Evolutionary conservation across 2,888 invertebrate genomes (phyloP).

Genomic region (Drosophila robusta): DNA sequence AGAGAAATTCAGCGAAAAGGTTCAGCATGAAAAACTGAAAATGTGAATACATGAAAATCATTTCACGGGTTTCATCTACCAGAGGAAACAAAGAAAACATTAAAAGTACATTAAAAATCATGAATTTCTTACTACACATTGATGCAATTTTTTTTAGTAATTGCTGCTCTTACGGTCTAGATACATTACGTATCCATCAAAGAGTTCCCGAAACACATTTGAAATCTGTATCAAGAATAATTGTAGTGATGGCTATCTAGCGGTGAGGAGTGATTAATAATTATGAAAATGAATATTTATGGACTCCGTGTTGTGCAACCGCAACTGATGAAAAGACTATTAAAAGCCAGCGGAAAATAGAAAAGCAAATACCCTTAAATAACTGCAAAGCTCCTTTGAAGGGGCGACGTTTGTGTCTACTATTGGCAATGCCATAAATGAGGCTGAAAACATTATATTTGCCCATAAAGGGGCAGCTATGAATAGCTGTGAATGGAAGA

Average conservation of each 20-base stretch:
- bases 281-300: neutral
- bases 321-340: constrained; percentile 1
- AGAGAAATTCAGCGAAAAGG: constrained; percentile 8
- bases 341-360: neutral
- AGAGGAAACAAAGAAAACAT: neutral
- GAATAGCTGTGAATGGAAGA: constrained; percentile 15
- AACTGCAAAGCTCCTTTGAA: neutral
- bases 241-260: neutral
- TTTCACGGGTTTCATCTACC: constrained; percentile 26
- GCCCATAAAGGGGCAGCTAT: constrained; percentile 2
- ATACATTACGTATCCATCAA: no score
- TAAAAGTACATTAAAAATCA: constrained; percentile 1
- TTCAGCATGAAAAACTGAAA: constrained; percentile 2
- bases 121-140: constrained; percentile 2
- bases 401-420: neutral
- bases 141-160: neutral
- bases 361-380: constrained; percentile 11
- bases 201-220: no score
- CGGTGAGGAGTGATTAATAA: neutral
- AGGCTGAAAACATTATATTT: constrained; percentile 11
- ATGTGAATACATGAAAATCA: constrained; percentile 30
- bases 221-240: no score
- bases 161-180: no score
- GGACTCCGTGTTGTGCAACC: neutral
- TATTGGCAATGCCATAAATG: constrained; percentile 31